Evolutionary conservation across 2,888 invertebrate species (phyloP), one percentile per base, ranked within the genome.

Genomic region (Lumbricus terrestris): DNA sequence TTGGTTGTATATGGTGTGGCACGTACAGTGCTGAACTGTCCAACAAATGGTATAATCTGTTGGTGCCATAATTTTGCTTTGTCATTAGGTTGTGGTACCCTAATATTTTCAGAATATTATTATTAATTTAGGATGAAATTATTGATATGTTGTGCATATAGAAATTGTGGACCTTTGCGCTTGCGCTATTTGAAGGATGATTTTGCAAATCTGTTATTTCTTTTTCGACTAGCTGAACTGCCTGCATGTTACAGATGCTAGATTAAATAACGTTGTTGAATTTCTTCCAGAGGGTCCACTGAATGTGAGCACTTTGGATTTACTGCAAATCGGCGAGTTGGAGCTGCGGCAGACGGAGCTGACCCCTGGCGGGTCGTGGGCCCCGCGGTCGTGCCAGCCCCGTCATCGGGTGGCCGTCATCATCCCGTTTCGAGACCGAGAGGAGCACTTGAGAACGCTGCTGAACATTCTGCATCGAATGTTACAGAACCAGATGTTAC

Each of bases 401-500:
- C 96, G 97, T 92, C 96, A 97, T 95, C 97, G 97, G 94, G 96
- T 97, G n/a, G 99, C 99, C 93, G 97, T 99, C 92, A 96, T 99
- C 92, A 97, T 99, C 93, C 99, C 99, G 90, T 99, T 97, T 95
- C 96, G 98, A 90, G 97, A 97, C 93, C 96, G 98, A 88, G 97
- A 97, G 92, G 96, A 97, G 93, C 98, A 98, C 95, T 96, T 99
- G 92, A 96, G 97, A 92, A 96, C 97, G 93, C 97, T 98, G 94
- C 96, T 88, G 37, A 37, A 42, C n/a, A 91, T 29, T 33, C 96
- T 99, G 95, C 98, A 99, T 95, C 97, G 98, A 38, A 97, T 99
- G 94, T 96, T 99, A 91, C 97, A 97, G 96, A 96, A 97, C 93
- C 99, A 99, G 95, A 97, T 97, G 95, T 96, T 99, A 92, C 98